Evolutionary conservation across 2,888 invertebrate species (phyloP), one percentile per base, ranked within the genome.

Genomic region (Balanococcus diminutus): DNA sequence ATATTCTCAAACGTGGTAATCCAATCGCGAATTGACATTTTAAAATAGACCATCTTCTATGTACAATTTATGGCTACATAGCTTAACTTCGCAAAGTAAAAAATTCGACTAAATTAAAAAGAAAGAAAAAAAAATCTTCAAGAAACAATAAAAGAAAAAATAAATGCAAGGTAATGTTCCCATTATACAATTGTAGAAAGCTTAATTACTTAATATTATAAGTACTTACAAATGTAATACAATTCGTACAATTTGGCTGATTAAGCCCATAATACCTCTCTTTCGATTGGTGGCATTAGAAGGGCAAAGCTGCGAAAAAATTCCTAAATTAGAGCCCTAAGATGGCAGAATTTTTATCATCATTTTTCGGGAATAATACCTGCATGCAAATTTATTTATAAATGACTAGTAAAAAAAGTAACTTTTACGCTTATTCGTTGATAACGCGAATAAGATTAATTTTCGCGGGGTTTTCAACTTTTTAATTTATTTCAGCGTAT

Each of bases 81-180:
- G 72, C 16, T 72, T 31, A n/a, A 72, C 32, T 28, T 28, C n/a
- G n/a, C n/a, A 28, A 31, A 31, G 16, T 72, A 72, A 22, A 67
- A 72, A 28, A 72, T 31, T 72, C 28, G 31, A 32, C 72, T 22
- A 67, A 25, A 72, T 8, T 46, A 46, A 2, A 16, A 46, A n/a
- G n/a, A n/a, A 46, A 46, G 46, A 19, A 61, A 22, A 61, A 72
- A 72, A 31, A 31, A 72, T 46, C 2, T 46, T n/a, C 46, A 46
- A 16, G 46, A 46, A 46, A 46, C 36, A 36, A 36, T n/a, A n/a
- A 36, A 36, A 5, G 46, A 46, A 46, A 46, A 46, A 46, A 36
- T 8, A 31, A 72, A 72, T 72, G 72, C 72, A 72, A 72, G 72
- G 72, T 72, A 72, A 72, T 72, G 72, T 72, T 72, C 72, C 72